Conservation (phyloP, 2,888 invertebrate species). For the Sthenelais limicola region DNA sequence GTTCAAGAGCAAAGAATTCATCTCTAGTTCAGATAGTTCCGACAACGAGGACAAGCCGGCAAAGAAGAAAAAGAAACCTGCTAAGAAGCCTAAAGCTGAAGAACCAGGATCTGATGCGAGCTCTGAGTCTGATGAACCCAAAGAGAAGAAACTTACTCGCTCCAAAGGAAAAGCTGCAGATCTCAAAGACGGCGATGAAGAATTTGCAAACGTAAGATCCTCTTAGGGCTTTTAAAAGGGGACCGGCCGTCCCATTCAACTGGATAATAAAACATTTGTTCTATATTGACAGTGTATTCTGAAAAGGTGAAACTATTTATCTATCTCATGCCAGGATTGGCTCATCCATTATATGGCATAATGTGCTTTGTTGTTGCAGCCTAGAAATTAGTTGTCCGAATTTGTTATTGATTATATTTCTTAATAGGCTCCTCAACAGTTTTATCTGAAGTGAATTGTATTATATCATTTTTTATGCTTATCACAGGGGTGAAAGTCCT, state of each 20-base stretch:
- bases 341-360: neutral
- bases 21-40: constrained; percentile 77
- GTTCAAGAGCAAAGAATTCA: constrained; percentile 94
- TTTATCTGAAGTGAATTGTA: too few species aligned
- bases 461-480: too few species aligned
- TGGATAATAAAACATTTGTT: too few species aligned
- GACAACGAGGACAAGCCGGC: constrained; percentile 38
- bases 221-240: neutral
- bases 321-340: neutral
- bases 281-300: too few species aligned
- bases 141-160: neutral
- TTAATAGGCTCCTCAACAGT: too few species aligned
- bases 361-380: too few species aligned
- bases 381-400: too few species aligned
- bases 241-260: too few species aligned
- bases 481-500: too few species aligned
- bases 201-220: constrained; percentile 19
- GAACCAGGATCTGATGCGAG: constrained; percentile 70
- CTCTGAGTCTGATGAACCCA: neutral
- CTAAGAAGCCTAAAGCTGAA: constrained; percentile 65
- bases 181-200: constrained; percentile 1
- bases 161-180: constrained; percentile 18
- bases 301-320: neutral
- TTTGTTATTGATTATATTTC: too few species aligned
- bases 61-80: constrained; percentile 45